phyloP scores from a whole-genome alignment of 1,140 invertebrate species.

The Drosophila tani region DNA sequence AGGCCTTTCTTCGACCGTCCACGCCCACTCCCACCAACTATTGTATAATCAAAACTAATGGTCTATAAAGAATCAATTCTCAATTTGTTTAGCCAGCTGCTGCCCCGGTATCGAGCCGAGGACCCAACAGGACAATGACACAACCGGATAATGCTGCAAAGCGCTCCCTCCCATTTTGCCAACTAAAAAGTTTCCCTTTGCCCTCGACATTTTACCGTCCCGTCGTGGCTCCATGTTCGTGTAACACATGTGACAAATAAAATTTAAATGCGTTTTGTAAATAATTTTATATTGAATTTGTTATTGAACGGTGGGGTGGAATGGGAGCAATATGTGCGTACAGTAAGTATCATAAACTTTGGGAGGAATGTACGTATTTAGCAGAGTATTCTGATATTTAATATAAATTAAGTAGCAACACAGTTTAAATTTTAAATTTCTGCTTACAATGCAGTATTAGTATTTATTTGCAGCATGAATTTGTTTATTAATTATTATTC shows the following conservation, averaged over 20 bases:
- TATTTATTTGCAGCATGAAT: not conserved
- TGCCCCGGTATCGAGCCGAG: constrained; percentile 38
- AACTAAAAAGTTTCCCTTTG: constrained; percentile 39
- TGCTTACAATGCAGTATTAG: not conserved
- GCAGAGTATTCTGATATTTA: too few species aligned
- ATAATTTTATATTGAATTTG: constrained; percentile 50
- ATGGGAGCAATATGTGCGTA: not conserved
- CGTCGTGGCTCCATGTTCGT: constrained; percentile 28
- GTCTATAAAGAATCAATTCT: constrained; percentile 85
- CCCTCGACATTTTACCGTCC: not conserved
- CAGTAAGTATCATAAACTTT: constrained; percentile 23
- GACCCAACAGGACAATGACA: constrained; percentile 48
- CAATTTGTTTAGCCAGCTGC: constrained; percentile 84
- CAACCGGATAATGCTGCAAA: constrained; percentile 43
- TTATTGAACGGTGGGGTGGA: constrained; percentile 13
- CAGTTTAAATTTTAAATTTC: too few species aligned
- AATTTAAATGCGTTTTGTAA: constrained; percentile 75
- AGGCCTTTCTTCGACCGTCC: constrained; percentile 41
- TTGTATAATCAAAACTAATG: constrained; percentile 84
- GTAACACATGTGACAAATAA: constrained; percentile 74
- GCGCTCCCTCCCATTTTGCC: constrained; percentile 36
- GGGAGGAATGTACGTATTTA: not conserved
- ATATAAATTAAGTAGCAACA: not conserved
- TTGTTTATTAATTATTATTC: not conserved
- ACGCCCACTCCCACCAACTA: constrained; percentile 44